Percentiles rank a stretch among this genome's conserved stretches.
Conservation (phyloP, 2,888 invertebrate species). For the Elmis aenea region DNA sequence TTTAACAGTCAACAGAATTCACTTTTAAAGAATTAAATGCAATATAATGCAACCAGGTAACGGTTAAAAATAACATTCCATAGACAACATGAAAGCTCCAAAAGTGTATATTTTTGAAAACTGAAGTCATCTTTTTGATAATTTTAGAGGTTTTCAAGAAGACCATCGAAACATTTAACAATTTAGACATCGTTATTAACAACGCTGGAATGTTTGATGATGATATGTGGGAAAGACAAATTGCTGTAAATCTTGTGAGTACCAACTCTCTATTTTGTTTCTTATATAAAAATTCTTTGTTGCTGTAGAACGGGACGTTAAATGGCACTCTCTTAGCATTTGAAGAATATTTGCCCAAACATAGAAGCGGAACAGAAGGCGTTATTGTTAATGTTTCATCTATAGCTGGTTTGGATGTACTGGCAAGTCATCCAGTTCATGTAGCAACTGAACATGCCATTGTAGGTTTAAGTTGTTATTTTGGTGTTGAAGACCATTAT, state of each 20-base stretch:
- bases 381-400: conserved; percentile 31
- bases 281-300: not conserved
- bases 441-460: conserved; percentile 26
- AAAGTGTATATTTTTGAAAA: no score
- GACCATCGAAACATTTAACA: conserved; percentile 43
- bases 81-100: no score
- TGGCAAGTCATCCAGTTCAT: conserved; percentile 18
- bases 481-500: conserved; percentile 14
- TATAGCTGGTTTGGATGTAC: conserved; percentile 21
- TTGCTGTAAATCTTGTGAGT: conserved; percentile 43
- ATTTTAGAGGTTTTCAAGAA: conserved; percentile 44
- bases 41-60: no score
- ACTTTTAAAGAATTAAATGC: no score
- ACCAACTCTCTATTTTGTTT: not conserved
- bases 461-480: conserved; percentile 20
- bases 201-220: conserved; percentile 73
- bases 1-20: no score
- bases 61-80: no score
- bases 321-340: conserved; percentile 2
- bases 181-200: conserved; percentile 54
- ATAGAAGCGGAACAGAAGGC: conserved; percentile 26
- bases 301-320: conserved; percentile 1
- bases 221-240: conserved; percentile 66
- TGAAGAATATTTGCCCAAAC: conserved; percentile 21
- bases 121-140: not conserved